A percentile compares a stretch with the other conserved stretches of the same genome.
Evolutionary conservation across 2,113 vertebrate species (phyloP).

Genomic region (Pongo pygmaeus): DNA sequence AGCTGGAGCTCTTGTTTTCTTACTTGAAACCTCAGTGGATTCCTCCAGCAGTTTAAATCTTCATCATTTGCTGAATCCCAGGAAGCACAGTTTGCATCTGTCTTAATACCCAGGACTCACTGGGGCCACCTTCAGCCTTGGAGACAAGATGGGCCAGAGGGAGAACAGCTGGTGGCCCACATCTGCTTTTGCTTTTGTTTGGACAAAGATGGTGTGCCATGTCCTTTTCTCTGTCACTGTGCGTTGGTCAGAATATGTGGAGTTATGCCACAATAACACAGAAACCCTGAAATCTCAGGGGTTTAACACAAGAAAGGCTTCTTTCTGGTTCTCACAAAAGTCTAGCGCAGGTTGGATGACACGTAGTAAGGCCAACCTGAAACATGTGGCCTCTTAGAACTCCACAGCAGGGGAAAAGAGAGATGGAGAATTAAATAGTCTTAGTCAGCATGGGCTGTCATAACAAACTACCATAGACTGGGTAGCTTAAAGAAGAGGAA

Average conservation of each 20-base stretch:
- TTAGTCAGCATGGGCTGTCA: background rate
- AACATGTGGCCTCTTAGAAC: background rate
- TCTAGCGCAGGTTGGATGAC: background rate
- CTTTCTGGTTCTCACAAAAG: background rate
- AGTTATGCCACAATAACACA: background rate
- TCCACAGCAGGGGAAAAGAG: background rate
- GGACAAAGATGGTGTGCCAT: background rate
- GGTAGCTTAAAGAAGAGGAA: background rate
- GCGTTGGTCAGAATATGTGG: background rate
- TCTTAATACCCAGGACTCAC: background rate
- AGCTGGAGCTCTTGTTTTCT: slow-evolving; percentile 40
- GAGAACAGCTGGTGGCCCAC: background rate
- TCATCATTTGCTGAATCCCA: background rate
- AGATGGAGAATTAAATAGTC: background rate
- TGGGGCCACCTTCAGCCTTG: background rate
- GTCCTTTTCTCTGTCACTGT: background rate
- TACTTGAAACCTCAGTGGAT: background rate
- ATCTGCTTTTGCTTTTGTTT: background rate
- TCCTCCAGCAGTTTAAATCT: background rate
- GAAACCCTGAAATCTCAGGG: background rate
- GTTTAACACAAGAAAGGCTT: background rate
- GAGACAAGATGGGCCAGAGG: background rate
- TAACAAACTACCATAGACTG: background rate
- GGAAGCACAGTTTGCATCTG: background rate
- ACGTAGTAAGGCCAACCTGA: background rate